Percentiles rank a stretch among this genome's conserved stretches.
Evolutionary conservation across 30 jellyfish, hydroid and myxozoan species (phyloP).

Genomic region (Turritopsis dohrnii): DNA sequence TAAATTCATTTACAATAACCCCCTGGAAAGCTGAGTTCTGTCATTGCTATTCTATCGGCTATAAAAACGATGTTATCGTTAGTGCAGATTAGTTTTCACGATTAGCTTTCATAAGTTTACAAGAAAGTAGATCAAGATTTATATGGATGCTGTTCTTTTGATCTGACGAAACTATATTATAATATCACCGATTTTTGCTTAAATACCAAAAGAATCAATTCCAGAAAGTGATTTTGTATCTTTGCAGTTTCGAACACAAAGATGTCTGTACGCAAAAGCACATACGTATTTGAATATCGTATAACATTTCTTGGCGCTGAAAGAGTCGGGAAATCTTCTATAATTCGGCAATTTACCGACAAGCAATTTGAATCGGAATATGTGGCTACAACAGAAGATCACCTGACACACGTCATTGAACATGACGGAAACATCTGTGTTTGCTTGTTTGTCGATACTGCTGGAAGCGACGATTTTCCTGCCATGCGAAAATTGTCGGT

Average conservation of each 20-base stretch:
- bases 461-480: constrained; percentile 92
- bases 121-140: not conserved
- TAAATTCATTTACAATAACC: not conserved
- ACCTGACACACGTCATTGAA: constrained; percentile 85
- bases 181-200: no score
- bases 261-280: constrained; percentile 63
- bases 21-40: not conserved
- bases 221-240: no score
- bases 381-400: constrained; percentile 83
- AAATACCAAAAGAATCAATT: not conserved
- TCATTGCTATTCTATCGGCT: not conserved
- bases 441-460: constrained; percentile 84
- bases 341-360: constrained; percentile 63
- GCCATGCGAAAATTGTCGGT: constrained; percentile 92
- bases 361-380: constrained; percentile 51
- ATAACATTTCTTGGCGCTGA: constrained; percentile 87
- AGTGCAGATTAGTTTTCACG: not conserved
- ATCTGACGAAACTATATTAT: not conserved
- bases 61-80: not conserved
- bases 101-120: not conserved
- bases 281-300: constrained; percentile 87
- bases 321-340: constrained; percentile 68
- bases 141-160: not conserved
- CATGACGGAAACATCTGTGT: constrained; percentile 79
- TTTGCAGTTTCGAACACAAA: not conserved